Base-by-base conservation (phyloP, 53 echinoderm and acorn worm genomes). In the Patiria pectinifera region DNA sequence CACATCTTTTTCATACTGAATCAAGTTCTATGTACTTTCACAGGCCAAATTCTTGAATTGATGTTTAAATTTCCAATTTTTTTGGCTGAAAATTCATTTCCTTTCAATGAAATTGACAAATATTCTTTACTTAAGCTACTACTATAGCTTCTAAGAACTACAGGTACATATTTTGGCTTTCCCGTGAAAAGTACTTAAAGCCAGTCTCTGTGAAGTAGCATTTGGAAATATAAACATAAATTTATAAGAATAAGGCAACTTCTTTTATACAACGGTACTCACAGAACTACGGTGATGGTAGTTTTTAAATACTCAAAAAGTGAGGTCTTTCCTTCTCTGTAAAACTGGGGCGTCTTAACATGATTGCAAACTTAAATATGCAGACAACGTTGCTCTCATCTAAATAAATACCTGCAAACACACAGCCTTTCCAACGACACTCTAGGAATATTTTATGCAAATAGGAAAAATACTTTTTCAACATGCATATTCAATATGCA, bases 271-370 rank as follows among this genome's bases (percentile, higher is more conserved):
- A 45, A 19, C 46, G 58, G 86, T 48, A 86, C 24, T 49, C 26
- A 71, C 75, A 75, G 86, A 86, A 86, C 86, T 18, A 48, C 86
- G 11, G 72, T 86, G 75, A 86, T 86, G 15, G 22, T 45, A 47
- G 12, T 90, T 81, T 69, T 81, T 90, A 90, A 90, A 90, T 90
- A 90, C 90, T 90, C 90, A 16, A 80, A 90, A 90, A 80, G 77
- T 80, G 90, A 90, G 90, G 11, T 60, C 61, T 78, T 79, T 23
- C n/a, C 63, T 85, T 85, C 43, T 26, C 45, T 69, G 78, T 58
- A 78, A 78, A 61, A 44, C 89, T 8, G 58, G 46, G 62, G 60
- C 13, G 58, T 77, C 81, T 81, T 80, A 4, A 90, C 90, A 90
- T 90, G 90, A 90, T 90, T 84, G 81, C 14, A 14, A 81, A 81